A percentile compares a stretch with the other conserved stretches of the same genome.
Evolutionary conservation across 2,113 vertebrate species (phyloP).

Genomic region (Pungitius pungitius): DNA sequence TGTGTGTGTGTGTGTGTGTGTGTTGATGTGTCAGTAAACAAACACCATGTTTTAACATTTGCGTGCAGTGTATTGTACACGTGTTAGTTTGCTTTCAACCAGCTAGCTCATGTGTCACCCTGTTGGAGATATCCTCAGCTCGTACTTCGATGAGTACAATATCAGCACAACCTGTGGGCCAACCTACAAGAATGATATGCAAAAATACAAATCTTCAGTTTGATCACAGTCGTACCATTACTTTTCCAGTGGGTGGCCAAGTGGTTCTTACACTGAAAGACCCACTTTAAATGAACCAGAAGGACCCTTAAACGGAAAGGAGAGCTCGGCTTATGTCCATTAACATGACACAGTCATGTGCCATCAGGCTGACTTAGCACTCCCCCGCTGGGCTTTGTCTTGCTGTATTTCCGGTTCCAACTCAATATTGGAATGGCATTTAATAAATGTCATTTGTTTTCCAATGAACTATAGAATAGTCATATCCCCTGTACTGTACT

Average conservation of each 20-base stretch:
- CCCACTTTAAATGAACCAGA: not conserved
- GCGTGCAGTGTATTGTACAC: not conserved
- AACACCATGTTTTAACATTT: not conserved
- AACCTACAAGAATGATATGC: not conserved
- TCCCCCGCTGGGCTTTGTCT: not conserved
- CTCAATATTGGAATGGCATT: not conserved
- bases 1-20: not conserved
- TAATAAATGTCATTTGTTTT: not conserved
- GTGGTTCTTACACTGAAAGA: not conserved
- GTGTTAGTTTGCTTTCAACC: not conserved
- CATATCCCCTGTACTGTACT: not conserved
- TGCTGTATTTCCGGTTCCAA: not conserved
- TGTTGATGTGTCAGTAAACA: not conserved
- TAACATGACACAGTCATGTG: not conserved
- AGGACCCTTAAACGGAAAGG: not conserved
- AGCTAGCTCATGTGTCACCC: not conserved
- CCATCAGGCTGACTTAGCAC: slow-evolving; percentile 15
- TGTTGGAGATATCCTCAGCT: slow-evolving; percentile 1
- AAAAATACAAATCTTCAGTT: not conserved
- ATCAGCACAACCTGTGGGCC: not conserved
- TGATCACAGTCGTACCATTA: not conserved
- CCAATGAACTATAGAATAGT: not conserved
- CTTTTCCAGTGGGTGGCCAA: too few species aligned
- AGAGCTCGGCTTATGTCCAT: not conserved
- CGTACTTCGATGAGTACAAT: not conserved